Conservation (phyloP, 1,140 invertebrate species). For the Drosophila parabipectinata region DNA sequence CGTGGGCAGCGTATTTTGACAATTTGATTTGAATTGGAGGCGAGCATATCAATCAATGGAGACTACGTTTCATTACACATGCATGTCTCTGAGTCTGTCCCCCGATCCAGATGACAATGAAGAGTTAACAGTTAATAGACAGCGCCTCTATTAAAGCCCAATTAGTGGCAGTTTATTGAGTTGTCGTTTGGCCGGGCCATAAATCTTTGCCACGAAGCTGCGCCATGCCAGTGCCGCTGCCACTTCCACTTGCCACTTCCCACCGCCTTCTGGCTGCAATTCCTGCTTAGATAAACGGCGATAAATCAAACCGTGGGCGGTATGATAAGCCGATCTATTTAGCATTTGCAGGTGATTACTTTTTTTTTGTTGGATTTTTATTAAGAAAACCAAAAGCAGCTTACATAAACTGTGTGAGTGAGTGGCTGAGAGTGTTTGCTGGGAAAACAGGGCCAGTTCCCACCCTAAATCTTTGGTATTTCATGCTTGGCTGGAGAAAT, state of each 20-base stretch:
- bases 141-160: slow-evolving; percentile 64
- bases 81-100: neutral
- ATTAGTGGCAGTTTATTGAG: slow-evolving; percentile 68
- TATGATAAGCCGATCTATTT: slow-evolving; percentile 48
- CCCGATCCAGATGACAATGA: slow-evolving; percentile 44
- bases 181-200: slow-evolving; percentile 45
- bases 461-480: slow-evolving; percentile 32
- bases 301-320: slow-evolving; percentile 52
- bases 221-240: neutral
- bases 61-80: slow-evolving; percentile 4
- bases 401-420: slow-evolving; percentile 5
- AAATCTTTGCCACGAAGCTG: slow-evolving; percentile 50
- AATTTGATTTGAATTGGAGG: slow-evolving; percentile 66
- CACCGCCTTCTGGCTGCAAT: slow-evolving; percentile 7
- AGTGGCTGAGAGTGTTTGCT: neutral
- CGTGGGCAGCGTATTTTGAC: slow-evolving; percentile 66
- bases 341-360: slow-evolving; percentile 45
- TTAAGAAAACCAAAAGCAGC: slow-evolving; percentile 11
- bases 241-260: neutral
- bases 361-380: slow-evolving; percentile 8
- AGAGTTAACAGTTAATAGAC: slow-evolving; percentile 41
- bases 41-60: slow-evolving; percentile 63
- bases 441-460: slow-evolving; percentile 19
- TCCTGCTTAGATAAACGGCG: slow-evolving; percentile 51
- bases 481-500: slow-evolving; percentile 35